These are phyloP conservation scores for Setipinna tenuifilis DNA, from an alignment of 2,797 vertebrate genomes.

Conservation along the genomic window DNA sequence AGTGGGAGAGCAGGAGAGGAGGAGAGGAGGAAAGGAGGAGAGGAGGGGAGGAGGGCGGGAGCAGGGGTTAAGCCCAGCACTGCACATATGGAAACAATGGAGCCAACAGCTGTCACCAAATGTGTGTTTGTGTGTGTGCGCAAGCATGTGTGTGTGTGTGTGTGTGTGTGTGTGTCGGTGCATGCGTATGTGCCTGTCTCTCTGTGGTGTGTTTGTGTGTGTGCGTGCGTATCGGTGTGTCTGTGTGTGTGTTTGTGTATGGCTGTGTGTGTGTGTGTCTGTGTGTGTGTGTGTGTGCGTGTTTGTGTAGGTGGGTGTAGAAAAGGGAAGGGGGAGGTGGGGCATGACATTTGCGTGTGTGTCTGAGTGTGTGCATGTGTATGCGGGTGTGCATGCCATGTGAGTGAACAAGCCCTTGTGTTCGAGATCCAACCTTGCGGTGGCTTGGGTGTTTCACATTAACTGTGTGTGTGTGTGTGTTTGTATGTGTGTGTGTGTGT, in stretches of 20 bases:
- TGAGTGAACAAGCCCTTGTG: constrained; percentile 38
- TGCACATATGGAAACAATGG: constrained; percentile 49
- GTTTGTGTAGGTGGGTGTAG: neutral
- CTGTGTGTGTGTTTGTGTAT: neutral
- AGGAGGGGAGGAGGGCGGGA: neutral
- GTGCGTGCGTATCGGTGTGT: neutral
- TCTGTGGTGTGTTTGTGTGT: constrained; percentile 12
- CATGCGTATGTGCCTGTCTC: constrained; percentile 34
- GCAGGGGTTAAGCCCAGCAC: neutral
- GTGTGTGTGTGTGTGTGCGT: constrained; percentile 18
- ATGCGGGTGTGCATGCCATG: neutral
- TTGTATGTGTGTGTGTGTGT: neutral
- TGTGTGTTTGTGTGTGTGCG: constrained; percentile 41
- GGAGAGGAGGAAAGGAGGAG: too few species aligned
- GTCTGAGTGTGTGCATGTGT: constrained; percentile 8
- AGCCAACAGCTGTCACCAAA: constrained; percentile 53
- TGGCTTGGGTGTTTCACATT: neutral
- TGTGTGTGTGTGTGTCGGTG: constrained; percentile 31
- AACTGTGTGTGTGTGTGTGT: neutral
- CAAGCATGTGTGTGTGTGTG: constrained; percentile 32
- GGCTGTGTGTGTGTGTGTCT: constrained; percentile 5
- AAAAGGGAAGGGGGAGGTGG: neutral
- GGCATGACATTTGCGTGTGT: neutral
- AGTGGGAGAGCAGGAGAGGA: too few species aligned
- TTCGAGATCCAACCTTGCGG: constrained; percentile 35